Evolutionary conservation across 2,113 vertebrate genomes (phyloP).

Genomic region (Phylloscopus whistleri): DNA sequence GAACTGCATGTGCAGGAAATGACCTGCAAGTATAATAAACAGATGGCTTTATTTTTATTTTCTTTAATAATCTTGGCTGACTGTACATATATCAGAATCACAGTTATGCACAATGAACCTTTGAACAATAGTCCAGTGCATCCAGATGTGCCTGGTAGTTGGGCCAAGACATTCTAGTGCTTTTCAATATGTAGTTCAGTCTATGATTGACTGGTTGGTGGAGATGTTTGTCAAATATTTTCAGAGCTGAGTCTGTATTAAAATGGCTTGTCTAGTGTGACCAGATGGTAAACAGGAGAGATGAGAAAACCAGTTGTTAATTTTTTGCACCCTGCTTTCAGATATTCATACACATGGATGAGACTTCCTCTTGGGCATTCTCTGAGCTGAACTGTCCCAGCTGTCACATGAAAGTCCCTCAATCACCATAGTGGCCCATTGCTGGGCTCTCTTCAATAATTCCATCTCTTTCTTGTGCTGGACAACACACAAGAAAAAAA

Average conservation of each 20-base stretch:
- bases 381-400: not conserved
- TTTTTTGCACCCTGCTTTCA: not conserved
- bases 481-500: not conserved
- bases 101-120: not conserved
- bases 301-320: not conserved
- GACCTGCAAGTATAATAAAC: slow-evolving; percentile 10
- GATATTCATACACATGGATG: not conserved
- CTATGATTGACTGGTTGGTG: not conserved
- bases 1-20: not conserved
- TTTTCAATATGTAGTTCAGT: not conserved
- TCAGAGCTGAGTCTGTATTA: not conserved
- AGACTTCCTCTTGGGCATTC: not conserved
- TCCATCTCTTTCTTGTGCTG: not conserved
- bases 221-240: slow-evolving; percentile 2
- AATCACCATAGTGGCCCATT: not conserved
- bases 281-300: not conserved
- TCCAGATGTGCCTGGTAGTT: not conserved
- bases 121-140: not conserved
- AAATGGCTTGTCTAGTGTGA: not conserved
- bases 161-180: not conserved
- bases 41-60: not conserved
- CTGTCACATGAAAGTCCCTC: not conserved
- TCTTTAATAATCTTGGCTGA: not conserved
- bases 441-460: not conserved
- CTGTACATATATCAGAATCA: not conserved